Base-by-base conservation (phyloP, 2,113 vertebrate species). In the Oryzias celebensis region DNA sequence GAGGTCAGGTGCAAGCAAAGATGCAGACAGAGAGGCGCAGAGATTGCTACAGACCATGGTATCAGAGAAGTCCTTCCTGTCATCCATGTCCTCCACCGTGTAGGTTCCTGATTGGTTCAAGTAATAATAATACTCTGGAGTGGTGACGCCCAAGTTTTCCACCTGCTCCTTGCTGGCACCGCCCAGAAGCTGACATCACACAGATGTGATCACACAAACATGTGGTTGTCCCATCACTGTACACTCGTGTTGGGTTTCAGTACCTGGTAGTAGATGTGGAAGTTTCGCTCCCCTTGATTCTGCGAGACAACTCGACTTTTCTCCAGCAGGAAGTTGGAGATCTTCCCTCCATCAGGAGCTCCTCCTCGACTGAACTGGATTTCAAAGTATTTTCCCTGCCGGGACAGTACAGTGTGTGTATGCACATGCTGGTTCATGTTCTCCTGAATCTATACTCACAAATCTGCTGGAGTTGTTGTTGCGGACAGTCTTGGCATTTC, bases 401-500 rank as follows among this genome's bases (percentile, higher is more conserved):
- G 13, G 41, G 31, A 14, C 6, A 20, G 47, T 48, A 5, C 7
- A 12, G 1, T 41, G 22, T 48, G 1, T 3, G 14, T 8, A 2
- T 26, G 12, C 23, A 2, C 3, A 7, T n/a, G 1, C 16, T 5
- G 23, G 1, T 20, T 8, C 5, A 17, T 14, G 26, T 10, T 2
- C 0, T 12, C n/a, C 6, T 1, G 1, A 2, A 22, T 12, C 17
- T 44, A 1, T 7, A 94, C 97, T 96, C 80, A 98, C 97, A 0
- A 98, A 98, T 79, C 96, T 93, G 78, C 96, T 98, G 71, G 97
- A 98, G 72, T 98, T 98, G 91, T 98, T 96, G 92, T 98, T 98
- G 62, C 96, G 91, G 51, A 96, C 91, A 0, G 96, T 98, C 90
- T 98, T 98, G 72, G 96, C 96, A 0, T 98, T 98, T 0, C 96